Evolutionary conservation across 2,797 vertebrate genomes (phyloP), one percentile per base, ranked within the genome.

Genomic region (Enteromius mattozi): DNA sequence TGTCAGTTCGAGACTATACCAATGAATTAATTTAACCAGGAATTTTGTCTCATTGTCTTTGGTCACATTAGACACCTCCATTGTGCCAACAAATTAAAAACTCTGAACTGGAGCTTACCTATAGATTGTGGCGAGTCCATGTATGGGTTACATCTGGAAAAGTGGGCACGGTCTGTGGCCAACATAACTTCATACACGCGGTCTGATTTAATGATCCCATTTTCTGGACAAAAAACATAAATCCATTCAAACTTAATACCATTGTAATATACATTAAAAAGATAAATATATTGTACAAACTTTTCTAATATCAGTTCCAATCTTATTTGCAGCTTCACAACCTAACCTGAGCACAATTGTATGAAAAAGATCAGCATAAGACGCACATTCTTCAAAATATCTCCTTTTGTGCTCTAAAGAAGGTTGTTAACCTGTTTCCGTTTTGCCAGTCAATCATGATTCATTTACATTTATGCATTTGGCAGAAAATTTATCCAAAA

Each of bases 41-140:
- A 8, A 40, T 51, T 19, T 3, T 9, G 45, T 33, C 27, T 69
- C 10, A n/a, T n/a, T n/a, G n/a, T n/a, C 45, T 74, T 33, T 33
- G 27, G 9, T 16, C 24, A 74, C 45, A 51, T 12, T 1, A 17
- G 24, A 76, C 27, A 59, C 12, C 16, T 9, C 12, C 10, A 47
- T 14, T 16, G 68, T 14, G 51, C 4, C 4, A 14, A 65, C 9
- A 75, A 33, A 59, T 59, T 1, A 5, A 42, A 7, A 94, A 91
- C 92, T 92, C 92, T 47, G n/a, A 30, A 71, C n/a, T 24, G 3
- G 27, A 33, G n/a, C 94, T 92, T 94, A 97, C 96, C 96, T 96
- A 97, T 99, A 90, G 98, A 98, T 91, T 99, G 98, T 6, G 98
- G 98, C 54, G 98, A 99, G 93, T 99, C 98, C 98, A 99, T 99